Base-by-base conservation (phyloP, 2,113 vertebrate genomes). In the Phalacrocorax carbo region DNA sequence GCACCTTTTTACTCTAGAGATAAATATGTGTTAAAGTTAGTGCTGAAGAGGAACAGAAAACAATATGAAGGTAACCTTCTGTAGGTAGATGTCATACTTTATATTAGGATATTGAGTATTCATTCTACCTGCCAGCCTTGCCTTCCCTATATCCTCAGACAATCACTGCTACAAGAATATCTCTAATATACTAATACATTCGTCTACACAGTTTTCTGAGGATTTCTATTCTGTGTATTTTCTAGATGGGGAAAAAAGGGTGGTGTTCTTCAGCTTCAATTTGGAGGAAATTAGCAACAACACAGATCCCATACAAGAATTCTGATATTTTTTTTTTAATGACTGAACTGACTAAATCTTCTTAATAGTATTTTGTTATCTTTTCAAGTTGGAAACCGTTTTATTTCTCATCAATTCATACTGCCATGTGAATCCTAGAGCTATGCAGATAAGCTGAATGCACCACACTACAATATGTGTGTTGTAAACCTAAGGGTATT, bases 371-470 rank as follows among this genome's bases (percentile, higher is more conserved):
- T 82, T 92, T 95, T 94, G 83, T 40, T 85, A 77, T 94, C 52
- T 91, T 91, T 95, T 85, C 65, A 85, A 80, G 57, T 89, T 60
- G 86, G 66, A 89, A 95, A 57, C 27, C 40, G 23, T 86, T 96
- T 40, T 58, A 11, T 38, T 92, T 93, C 57, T 82, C 73, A 87
- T 91, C 94, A 89, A 93, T 94, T 92, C 84, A 69, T 82, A 32
- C 61, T 94, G 86, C 86, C 83, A 80, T 36, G 40, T 0, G 2
- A 89, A 40, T 96, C 91, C 81, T 87, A 79, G 78, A 94, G 91
- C 89, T 87, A 62, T 51, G 86, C 49, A 94, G 93, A 94, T 82
- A 87, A 89, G 70, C 80, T 91, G 81, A 95, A 94, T 95, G 65
- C 46, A 87, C 81, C 70, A 82, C 81, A 85, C 80, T 93, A 82